Evolutionary conservation across 1,140 invertebrate genomes (phyloP), one percentile per base, ranked within the genome.

Genomic region (Cotesia vestalis): DNA sequence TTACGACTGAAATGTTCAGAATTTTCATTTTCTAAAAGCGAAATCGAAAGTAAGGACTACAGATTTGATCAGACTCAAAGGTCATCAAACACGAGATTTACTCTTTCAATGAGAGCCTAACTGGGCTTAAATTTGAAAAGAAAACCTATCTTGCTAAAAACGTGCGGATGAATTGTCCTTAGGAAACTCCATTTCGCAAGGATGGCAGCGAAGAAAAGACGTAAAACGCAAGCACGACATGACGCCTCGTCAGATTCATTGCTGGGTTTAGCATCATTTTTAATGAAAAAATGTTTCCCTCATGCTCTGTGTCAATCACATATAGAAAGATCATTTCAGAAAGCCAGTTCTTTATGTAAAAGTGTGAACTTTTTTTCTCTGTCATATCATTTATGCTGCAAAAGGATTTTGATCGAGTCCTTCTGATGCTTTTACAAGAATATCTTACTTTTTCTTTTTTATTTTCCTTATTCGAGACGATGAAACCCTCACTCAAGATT

Each of bases 241-340:
- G 53, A 55, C 53, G 17, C 53, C 53, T 55, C n/a, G 17, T 55
- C n/a, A 27, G 27, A 27, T 55, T 55, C 73, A 74, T 77, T 77
- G 76, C 77, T 74, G 75, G 62, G 72, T 71, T 73, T 77, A 67
- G 71, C 57, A 66, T 78, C 77, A 80, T 79, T 79, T 77, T 76
- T 77, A 80, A 80, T 79, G 79, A 78, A 77, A 78, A 78, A 67
- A 40, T 71, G 9, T 52, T 57, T 68, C 72, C 69, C 34, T 68
- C 36, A 36, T 59, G 2, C 34, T 59, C 34, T 20, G 46, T 61
- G 4, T 11, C 12, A 57, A 51, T 62, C 52, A 57, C 27, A 27
- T 27, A 27, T 60, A 14, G n/a, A 38, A 40, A 12, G 36, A 38
- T 17, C 12, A 66, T 17, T 40, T 34, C 52, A 55, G 55, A 67